phyloP scores from a whole-genome alignment of 2,797 vertebrate genomes.

The Discoglossus pictus region DNA sequence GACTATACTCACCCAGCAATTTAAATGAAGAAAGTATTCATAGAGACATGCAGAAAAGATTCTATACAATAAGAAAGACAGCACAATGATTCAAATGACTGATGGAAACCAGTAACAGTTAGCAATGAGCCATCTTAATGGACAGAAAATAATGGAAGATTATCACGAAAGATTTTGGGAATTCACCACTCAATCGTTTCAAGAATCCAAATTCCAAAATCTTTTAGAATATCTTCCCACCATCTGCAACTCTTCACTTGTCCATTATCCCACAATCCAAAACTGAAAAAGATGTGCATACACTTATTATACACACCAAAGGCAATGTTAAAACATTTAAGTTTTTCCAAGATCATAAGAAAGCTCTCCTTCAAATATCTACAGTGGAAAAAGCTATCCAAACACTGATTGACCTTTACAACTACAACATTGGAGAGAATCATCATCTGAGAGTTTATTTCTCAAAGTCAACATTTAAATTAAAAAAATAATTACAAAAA shows the following conservation, averaged over 20 bases:
- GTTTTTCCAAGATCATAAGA: slow-evolving; percentile 98
- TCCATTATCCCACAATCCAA: slow-evolving; percentile 96
- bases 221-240: slow-evolving; percentile 96
- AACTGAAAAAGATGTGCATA: slow-evolving; percentile 88
- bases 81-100: too few relatives aligned
- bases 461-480: slow-evolving; percentile 94
- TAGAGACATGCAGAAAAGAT: too few relatives aligned
- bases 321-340: slow-evolving; percentile 95
- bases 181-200: slow-evolving; percentile 92
- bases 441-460: too few relatives aligned
- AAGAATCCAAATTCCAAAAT: slow-evolving; percentile 97
- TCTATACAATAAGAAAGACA: too few relatives aligned
- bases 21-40: too few relatives aligned
- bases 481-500: slow-evolving; percentile 57
- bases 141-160: slow-evolving; percentile 96
- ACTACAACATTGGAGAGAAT: too few relatives aligned
- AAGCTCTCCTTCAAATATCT: slow-evolving; percentile 95
- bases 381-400: slow-evolving; percentile 93
- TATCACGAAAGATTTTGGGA: slow-evolving; percentile 94
- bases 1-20: slow-evolving; percentile 94
- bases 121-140: slow-evolving; percentile 96
- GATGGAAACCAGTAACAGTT: too few relatives aligned
- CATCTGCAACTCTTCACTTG: too few relatives aligned
- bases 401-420: too few relatives aligned
- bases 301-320: too few relatives aligned